Base-by-base conservation (phyloP, 92 coral and sea anemone species). In the Epizoanthus fatuus region DNA sequence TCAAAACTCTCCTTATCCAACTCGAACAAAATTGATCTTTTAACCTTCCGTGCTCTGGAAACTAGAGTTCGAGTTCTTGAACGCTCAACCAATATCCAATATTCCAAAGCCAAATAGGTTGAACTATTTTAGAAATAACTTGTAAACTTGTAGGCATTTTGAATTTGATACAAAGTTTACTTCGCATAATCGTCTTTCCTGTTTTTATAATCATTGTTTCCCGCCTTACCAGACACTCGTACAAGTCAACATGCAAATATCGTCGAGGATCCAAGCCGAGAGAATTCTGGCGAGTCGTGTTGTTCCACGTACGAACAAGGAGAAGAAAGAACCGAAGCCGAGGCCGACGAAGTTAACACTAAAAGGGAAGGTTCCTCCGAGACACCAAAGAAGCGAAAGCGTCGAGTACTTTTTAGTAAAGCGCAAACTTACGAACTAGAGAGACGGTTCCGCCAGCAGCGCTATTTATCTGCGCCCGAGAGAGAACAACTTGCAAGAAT, bases 361-460 rank as follows among this genome's bases (percentile, higher is more conserved):
- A 72, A 88, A 86, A 92, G 73, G 39, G 98, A 92, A 52, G 98
- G 92, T 39, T 86, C 90, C 59, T 93, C 72, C 69, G 92, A 92
- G 69, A 84, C 89, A 63, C 99, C 96, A 22, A 97, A 95, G 92
- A 95, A 95, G 86, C 94, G 99, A 89, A 97, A 97, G 86, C 99
- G 99, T 35, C 83, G 99, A 54, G 99, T 97, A 52, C 93, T 97
- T 51, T 97, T 97, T 91, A 97, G 96, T 16, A 95, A 97, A 75
- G 98, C 97, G 53, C 99, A 97, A 90, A 96, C 98, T 17, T 95
- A 95, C 88, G 99, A 97, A 91, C 96, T 97, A 65, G 99, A 97
- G 85, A 97, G 98, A 84, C 88, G 98, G 42, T 97, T 97, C 80
- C 93, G 98, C 29, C 97, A 96, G 57, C 99, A 97, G 67, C 92